Conservation (phyloP, 2,797 vertebrate species). For the Catostomus latipinnis region DNA sequence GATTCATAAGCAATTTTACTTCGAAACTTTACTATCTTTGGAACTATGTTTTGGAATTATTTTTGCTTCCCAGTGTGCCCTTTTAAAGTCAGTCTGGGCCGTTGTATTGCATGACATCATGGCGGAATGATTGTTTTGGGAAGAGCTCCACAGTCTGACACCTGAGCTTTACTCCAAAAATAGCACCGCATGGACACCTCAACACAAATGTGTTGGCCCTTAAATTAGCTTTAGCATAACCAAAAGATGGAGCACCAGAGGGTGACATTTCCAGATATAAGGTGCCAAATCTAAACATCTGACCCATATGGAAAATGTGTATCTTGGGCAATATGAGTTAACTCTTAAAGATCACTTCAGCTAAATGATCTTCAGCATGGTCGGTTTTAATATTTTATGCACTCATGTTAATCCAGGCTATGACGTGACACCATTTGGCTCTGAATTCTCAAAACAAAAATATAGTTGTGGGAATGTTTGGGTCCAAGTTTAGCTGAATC, state of each 20-base stretch:
- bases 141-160: constrained; percentile 64
- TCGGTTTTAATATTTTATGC: constrained; percentile 13
- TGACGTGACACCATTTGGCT: constrained; percentile 34
- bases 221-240: constrained; percentile 21
- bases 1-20: not conserved
- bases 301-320: not conserved
- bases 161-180: constrained; percentile 67
- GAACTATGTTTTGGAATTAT: constrained; percentile 3
- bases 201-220: constrained; percentile 41
- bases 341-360: constrained; percentile 6
- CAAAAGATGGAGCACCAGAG: constrained; percentile 21
- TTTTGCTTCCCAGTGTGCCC: constrained; percentile 44
- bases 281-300: constrained; percentile 8
- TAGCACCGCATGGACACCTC: constrained; percentile 62
- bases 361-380: too few relatives aligned
- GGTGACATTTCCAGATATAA: not conserved
- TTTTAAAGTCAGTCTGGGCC: constrained; percentile 55
- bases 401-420: constrained; percentile 8
- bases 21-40: constrained; percentile 30
- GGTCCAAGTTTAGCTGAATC: not conserved
- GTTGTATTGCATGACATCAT: constrained; percentile 63
- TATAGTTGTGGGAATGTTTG: constrained; percentile 16
- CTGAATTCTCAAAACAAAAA: constrained; percentile 1
- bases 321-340: not conserved
- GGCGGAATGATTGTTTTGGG: constrained; percentile 68